Evolutionary conservation across 2,888 invertebrate species (phyloP).

Genomic region (Drosophila koepferae): DNA sequence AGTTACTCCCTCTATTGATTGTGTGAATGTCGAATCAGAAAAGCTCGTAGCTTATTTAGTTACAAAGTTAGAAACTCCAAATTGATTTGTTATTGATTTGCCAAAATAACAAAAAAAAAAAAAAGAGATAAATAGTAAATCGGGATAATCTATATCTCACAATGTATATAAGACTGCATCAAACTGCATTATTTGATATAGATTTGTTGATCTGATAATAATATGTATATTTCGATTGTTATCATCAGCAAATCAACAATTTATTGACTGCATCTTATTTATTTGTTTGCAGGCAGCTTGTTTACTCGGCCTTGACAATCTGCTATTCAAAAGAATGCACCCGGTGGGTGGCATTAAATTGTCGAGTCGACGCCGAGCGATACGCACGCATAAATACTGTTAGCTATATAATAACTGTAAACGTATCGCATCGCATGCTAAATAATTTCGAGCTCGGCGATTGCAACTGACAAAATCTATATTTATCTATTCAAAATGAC

Average conservation of each 20-base stretch:
- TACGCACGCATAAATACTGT: slow-evolving; percentile 27
- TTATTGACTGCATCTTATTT: slow-evolving; percentile 1
- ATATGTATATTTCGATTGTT: not conserved
- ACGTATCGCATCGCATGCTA: slow-evolving; percentile 57
- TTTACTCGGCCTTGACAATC: not conserved
- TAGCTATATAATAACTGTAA: slow-evolving; percentile 39
- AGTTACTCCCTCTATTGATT: too few relatives aligned
- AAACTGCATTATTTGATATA: too few relatives aligned
- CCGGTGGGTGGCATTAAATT: slow-evolving; percentile 12
- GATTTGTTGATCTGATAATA: too few relatives aligned
- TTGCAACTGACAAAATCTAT: slow-evolving; percentile 57
- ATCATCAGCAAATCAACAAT: not conserved
- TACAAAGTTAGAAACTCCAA: too few relatives aligned
- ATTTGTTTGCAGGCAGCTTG: not conserved
- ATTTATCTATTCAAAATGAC: slow-evolving; percentile 56
- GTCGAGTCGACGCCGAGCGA: slow-evolving; percentile 27
- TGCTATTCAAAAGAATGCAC: not conserved
- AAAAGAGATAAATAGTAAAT: too few relatives aligned
- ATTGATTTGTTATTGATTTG: too few relatives aligned
- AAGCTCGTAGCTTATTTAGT: too few relatives aligned
- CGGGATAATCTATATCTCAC: too few relatives aligned
- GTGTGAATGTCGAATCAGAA: too few relatives aligned
- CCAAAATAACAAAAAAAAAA: too few relatives aligned
- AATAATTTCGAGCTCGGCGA: slow-evolving; percentile 34
- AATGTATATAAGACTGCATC: too few relatives aligned